These are phyloP conservation scores for Tapirus terrestris DNA, from an alignment of 2,113 vertebrate species.

Conservation along the genomic window DNA sequence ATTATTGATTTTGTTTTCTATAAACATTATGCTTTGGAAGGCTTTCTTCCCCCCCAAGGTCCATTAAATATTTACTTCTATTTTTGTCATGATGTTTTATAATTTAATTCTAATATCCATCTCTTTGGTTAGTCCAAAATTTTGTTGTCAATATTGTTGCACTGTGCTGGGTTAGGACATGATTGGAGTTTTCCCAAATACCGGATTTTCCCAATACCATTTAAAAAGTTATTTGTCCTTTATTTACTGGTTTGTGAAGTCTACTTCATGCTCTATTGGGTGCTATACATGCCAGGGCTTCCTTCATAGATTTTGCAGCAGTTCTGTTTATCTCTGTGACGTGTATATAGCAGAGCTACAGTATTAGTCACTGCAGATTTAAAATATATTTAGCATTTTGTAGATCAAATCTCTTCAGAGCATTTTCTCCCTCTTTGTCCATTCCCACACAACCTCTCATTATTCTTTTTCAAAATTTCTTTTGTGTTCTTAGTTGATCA, in stretches of 20 bases:
- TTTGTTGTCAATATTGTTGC: not conserved
- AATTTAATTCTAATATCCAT: conserved; percentile 1
- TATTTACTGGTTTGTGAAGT: not conserved
- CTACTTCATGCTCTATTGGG: not conserved
- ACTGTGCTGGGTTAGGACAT: not conserved
- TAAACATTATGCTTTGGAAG: not conserved
- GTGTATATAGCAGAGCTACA: not conserved
- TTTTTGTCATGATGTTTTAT: not conserved
- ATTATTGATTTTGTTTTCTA: not conserved
- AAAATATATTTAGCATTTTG: not conserved
- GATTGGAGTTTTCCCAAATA: not conserved
- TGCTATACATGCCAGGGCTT: not conserved
- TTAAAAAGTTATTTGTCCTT: not conserved
- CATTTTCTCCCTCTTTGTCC: not conserved
- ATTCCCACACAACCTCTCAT: not conserved
- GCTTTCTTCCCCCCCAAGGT: not conserved
- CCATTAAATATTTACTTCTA: conserved; percentile 6
- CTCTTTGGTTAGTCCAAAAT: not conserved
- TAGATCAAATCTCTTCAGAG: not conserved
- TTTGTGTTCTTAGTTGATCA: not conserved
- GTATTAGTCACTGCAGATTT: not conserved
- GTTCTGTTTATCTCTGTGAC: not conserved
- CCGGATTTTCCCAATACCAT: not conserved
- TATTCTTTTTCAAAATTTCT: not conserved
- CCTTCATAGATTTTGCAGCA: not conserved